A percentile compares a stretch with the other conserved stretches of the same genome.
These are phyloP conservation scores for Drosophila micromelanica DNA, from an alignment of 1,140 invertebrate species.

Conservation along the genomic window DNA sequence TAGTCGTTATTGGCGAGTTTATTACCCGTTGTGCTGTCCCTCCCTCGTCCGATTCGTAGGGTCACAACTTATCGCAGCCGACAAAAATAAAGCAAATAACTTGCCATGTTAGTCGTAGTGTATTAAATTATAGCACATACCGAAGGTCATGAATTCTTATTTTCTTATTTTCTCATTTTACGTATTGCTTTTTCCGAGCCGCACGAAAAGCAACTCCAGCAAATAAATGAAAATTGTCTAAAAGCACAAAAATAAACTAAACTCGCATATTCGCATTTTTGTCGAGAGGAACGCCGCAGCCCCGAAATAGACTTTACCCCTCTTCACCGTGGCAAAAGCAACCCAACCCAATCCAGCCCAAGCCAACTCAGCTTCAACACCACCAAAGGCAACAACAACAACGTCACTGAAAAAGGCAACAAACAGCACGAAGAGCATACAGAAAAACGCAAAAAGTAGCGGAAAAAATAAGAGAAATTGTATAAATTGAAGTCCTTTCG, in stretches of 20 bases:
- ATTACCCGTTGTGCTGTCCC: neutral
- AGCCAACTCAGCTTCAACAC: conserved; percentile 47
- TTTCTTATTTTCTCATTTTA: conserved; percentile 71
- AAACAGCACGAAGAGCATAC: conserved; percentile 44
- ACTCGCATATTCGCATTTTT: conserved; percentile 84
- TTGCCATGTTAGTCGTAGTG: conserved; percentile 60
- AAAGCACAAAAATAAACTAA: conserved; percentile 83
- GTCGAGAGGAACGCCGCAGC: conserved; percentile 58
- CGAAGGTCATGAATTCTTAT: conserved; percentile 81
- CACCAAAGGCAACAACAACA: conserved; percentile 58
- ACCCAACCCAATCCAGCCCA: neutral
- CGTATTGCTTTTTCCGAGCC: conserved; percentile 69
- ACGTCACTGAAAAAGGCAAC: conserved; percentile 59
- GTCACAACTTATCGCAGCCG: conserved; percentile 4
- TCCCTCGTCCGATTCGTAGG: neutral
- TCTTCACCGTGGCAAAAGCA: neutral
- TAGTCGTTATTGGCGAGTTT: conserved; percentile 2
- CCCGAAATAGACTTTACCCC: conserved; percentile 46
- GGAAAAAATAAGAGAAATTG: conserved; percentile 84
- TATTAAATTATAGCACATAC: conserved; percentile 81
- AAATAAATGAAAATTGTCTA: conserved; percentile 83
- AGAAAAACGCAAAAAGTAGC: conserved; percentile 80
- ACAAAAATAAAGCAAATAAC: conserved; percentile 45
- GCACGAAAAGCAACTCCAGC: conserved; percentile 51
- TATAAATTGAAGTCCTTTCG: conserved; percentile 84